Evolutionary conservation across 2,888 invertebrate species (phyloP), one percentile per base, ranked within the genome.

Genomic region (Aspidapion aeneum): DNA sequence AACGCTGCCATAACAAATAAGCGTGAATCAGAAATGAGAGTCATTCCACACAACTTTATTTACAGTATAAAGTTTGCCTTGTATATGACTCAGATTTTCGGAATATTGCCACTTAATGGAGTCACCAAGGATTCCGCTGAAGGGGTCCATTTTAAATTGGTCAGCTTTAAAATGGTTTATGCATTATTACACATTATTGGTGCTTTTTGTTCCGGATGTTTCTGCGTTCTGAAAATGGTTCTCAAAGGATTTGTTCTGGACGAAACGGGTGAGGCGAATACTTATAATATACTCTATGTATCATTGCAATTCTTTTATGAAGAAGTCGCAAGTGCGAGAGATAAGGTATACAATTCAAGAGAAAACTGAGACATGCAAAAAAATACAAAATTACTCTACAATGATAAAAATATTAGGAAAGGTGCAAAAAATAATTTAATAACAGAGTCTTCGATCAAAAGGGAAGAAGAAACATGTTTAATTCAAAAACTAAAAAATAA

Each of bases 231-330:
- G 0, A 73, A 75, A 63, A 74, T 75, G 64, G 71, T 70, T 7
- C 55, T 71, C 2, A 59, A 73, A 56, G 76, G 77, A 12, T 63
- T 76, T 7, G 64, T 72, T 20, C 68, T 76, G 18, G 74, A 74
- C 51, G 71, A 74, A 69, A 71, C 74, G 61, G 76, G 77, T 77
- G 69, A 70, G 68, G n/a, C n/a, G n/a, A n/a, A n/a, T n/a, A n/a
- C n/a, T n/a, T n/a, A n/a, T n/a, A n/a, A n/a, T n/a, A n/a, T n/a
- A n/a, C n/a, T n/a, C n/a, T n/a, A n/a, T n/a, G n/a, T n/a, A n/a
- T n/a, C n/a, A n/a, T n/a, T n/a, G n/a, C n/a, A n/a, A n/a, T n/a
- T n/a, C n/a, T n/a, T n/a, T n/a, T n/a, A n/a, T n/a, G n/a, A n/a
- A n/a, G n/a, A n/a, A n/a, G n/a, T n/a, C n/a, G n/a, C n/a, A n/a